Percentiles rank a stretch among this genome's conserved stretches.
Conservation (phyloP, 2,797 vertebrate species). For the Anguilla megastoma region DNA sequence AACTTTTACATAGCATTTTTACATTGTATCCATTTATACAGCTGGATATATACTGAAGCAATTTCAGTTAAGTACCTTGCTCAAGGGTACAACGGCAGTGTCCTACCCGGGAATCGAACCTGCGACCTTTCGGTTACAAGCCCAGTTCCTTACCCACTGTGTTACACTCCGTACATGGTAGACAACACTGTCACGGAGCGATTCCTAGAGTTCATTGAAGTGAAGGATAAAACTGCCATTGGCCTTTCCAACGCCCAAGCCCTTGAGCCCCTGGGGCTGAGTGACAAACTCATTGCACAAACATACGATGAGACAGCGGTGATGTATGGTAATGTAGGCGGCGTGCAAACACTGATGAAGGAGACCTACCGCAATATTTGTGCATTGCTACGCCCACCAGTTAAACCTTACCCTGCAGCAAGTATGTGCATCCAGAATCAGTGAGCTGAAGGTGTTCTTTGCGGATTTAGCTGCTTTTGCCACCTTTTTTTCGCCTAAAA, state of each 20-base stretch:
- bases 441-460: slow-evolving; percentile 36
- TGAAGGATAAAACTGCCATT: slow-evolving; percentile 17
- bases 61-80: no score
- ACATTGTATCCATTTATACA: no score
- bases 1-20: no score
- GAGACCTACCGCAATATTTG: slow-evolving; percentile 35
- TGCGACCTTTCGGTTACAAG: no score
- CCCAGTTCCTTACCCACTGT: no score
- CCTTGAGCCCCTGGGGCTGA: slow-evolving; percentile 8
- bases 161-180: no score
- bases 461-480: slow-evolving; percentile 20
- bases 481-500: slow-evolving; percentile 29
- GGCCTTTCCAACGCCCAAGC: neutral
- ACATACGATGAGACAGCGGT: slow-evolving; percentile 12
- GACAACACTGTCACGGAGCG: slow-evolving; percentile 4
- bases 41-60: no score
- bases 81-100: no score
- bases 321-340: neutral
- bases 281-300: neutral
- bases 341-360: slow-evolving; percentile 34
- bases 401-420: slow-evolving; percentile 29
- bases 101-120: no score
- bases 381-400: slow-evolving; percentile 25
- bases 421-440: slow-evolving; percentile 35
- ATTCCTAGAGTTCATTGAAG: slow-evolving; percentile 12